Conservation (phyloP, 2,888 invertebrate genomes). For the Phania funesta region DNA sequence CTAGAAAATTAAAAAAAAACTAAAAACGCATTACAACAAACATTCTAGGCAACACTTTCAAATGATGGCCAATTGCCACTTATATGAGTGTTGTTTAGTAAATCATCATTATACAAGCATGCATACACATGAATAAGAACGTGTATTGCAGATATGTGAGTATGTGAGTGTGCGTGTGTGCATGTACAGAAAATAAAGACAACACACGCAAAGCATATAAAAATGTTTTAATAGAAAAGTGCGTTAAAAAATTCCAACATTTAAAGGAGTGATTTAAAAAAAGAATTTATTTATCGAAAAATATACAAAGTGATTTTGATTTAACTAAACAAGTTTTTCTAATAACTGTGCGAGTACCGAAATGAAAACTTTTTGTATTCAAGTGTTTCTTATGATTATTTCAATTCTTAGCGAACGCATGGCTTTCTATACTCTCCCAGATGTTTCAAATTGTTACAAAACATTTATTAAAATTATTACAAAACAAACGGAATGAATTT, state of each 20-base stretch:
- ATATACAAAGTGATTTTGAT: too few relatives aligned
- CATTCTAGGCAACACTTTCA: slow-evolving; percentile 61
- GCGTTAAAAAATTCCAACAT: not conserved
- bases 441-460: too few relatives aligned
- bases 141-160: not conserved
- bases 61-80: slow-evolving; percentile 66
- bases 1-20: not conserved
- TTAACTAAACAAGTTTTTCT: too few relatives aligned
- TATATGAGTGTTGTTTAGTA: slow-evolving; percentile 59
- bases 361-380: too few relatives aligned
- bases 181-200: slow-evolving; percentile 5
- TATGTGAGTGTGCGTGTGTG: not conserved
- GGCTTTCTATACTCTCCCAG: too few relatives aligned
- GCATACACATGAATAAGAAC: not conserved
- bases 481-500: too few relatives aligned
- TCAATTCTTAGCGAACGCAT: too few relatives aligned
- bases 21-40: slow-evolving; percentile 28
- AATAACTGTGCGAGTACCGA: too few relatives aligned
- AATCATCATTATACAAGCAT: slow-evolving; percentile 34
- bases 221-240: not conserved
- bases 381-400: too few relatives aligned
- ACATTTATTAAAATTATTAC: too few relatives aligned
- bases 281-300: not conserved
- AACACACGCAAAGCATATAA: not conserved
- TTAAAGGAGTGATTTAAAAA: not conserved